phyloP scores from a whole-genome alignment of 2,888 invertebrate genomes.

The Steromphala cineraria region DNA sequence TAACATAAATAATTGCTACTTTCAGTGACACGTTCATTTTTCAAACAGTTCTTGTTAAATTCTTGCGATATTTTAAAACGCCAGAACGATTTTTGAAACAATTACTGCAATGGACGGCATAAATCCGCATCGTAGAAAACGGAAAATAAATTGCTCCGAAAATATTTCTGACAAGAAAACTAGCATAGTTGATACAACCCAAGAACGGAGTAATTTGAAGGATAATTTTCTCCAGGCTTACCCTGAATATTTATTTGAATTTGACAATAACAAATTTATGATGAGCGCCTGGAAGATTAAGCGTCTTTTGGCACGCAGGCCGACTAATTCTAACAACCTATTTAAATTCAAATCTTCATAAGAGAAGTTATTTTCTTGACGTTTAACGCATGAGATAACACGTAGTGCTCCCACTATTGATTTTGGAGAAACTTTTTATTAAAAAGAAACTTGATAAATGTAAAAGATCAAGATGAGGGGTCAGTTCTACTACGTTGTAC shows the following conservation, averaged over 20 bases:
- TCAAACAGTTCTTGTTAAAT: no score
- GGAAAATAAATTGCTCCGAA: not conserved
- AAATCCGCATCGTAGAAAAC: not conserved
- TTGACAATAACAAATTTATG: constrained; percentile 10
- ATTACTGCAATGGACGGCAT: not conserved
- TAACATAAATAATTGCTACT: no score
- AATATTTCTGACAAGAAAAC: constrained; percentile 5
- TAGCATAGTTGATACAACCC: not conserved
- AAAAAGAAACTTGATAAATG: no score
- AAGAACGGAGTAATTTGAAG: not conserved
- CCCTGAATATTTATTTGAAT: constrained; percentile 2
- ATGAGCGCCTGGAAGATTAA: not conserved
- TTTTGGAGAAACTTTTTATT: no score
- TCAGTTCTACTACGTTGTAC: no score
- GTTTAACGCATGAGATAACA: no score
- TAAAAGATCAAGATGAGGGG: no score
- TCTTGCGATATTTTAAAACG: no score
- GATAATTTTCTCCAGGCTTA: not conserved
- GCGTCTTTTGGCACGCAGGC: not conserved
- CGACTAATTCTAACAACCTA: not conserved
- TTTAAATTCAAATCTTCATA: not conserved
- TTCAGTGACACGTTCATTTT: no score
- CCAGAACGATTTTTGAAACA: no score
- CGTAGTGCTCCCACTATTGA: no score
- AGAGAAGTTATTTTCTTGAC: no score